Percentiles rank a stretch among this genome's conserved stretches.
Conservation (phyloP, 2,888 invertebrate genomes). For the Baronia brevicornis region DNA sequence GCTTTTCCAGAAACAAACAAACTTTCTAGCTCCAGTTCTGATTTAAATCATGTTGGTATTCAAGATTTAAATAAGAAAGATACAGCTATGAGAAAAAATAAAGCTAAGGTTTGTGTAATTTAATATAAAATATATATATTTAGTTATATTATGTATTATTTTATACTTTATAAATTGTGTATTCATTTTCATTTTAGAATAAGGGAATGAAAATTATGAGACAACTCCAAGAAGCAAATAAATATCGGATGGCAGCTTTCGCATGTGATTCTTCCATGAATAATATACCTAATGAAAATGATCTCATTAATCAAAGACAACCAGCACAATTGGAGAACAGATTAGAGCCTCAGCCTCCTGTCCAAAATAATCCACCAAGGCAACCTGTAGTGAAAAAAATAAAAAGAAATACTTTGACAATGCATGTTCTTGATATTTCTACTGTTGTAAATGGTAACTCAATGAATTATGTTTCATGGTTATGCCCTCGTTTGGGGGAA, state of each 20-base stretch:
- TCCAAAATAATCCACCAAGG: slow-evolving; percentile 41
- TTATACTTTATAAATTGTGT: slow-evolving; percentile 5
- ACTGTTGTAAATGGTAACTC: slow-evolving; percentile 79
- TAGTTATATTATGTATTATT: slow-evolving; percentile 2
- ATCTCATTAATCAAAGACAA: slow-evolving; percentile 66
- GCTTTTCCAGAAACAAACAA: slow-evolving; percentile 27
- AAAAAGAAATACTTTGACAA: slow-evolving; percentile 81
- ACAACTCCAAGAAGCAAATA: slow-evolving; percentile 67
- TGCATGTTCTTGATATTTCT: slow-evolving; percentile 91
- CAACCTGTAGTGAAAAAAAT: slow-evolving; percentile 74
- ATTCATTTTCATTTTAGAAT: slow-evolving; percentile 44
- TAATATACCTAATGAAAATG: slow-evolving; percentile 54
- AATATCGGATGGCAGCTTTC: slow-evolving; percentile 72
- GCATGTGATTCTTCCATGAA: slow-evolving; percentile 56
- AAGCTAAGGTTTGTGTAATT: slow-evolving; percentile 45
- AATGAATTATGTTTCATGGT: slow-evolving; percentile 80
- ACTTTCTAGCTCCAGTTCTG: slow-evolving; percentile 34
- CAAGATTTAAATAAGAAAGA: slow-evolving; percentile 50
- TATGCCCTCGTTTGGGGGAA: slow-evolving; percentile 80
- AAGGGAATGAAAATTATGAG: slow-evolving; percentile 65
- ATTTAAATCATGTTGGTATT: slow-evolving; percentile 32
- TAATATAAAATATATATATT: slow-evolving; percentile 1
- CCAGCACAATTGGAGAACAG: slow-evolving; percentile 61
- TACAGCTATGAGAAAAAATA: slow-evolving; percentile 48
- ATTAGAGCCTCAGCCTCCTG: slow-evolving; percentile 47